phyloP scores from a whole-genome alignment of 2,113 vertebrate species.

The Melanerpes formicivorus region DNA sequence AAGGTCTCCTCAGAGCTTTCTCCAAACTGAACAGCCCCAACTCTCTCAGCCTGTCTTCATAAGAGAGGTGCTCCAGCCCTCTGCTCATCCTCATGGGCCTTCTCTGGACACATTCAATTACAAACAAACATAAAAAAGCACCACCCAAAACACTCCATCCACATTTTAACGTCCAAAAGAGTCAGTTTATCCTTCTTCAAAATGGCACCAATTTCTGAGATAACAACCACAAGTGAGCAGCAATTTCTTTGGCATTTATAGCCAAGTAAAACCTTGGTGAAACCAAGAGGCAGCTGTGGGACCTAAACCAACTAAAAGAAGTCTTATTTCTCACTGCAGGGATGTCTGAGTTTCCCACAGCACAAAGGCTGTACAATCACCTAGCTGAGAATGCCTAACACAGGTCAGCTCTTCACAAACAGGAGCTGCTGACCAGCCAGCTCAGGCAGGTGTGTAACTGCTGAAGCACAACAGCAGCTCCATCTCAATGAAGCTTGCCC shows the following conservation, averaged over 20 bases:
- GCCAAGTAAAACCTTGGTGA: neutral
- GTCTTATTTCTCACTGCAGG: neutral
- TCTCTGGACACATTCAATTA: too few relatives aligned
- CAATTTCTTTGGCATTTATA: neutral
- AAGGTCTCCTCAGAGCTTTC: too few relatives aligned
- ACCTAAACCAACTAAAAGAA: neutral
- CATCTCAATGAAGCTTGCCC: neutral
- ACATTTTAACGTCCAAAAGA: neutral
- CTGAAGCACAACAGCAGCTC: neutral
- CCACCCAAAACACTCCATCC: neutral
- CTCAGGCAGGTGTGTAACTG: too few relatives aligned
- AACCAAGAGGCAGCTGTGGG: neutral
- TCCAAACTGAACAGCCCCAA: too few relatives aligned
- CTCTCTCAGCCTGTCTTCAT: too few relatives aligned
- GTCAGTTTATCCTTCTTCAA: neutral
- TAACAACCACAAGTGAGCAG: neutral
- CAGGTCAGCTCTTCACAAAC: neutral
- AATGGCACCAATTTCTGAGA: neutral
- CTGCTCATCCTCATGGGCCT: too few relatives aligned
- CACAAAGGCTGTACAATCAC: neutral
- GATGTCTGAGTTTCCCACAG: neutral
- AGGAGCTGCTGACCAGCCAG: neutral
- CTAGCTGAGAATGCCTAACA: neutral
- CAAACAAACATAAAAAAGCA: neutral
- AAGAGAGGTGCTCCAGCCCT: too few relatives aligned